A percentile compares a stretch with the other conserved stretches of the same genome.
phyloP scores from a whole-genome alignment of 2,888 invertebrate genomes.

The Agrotis ipsilon region DNA sequence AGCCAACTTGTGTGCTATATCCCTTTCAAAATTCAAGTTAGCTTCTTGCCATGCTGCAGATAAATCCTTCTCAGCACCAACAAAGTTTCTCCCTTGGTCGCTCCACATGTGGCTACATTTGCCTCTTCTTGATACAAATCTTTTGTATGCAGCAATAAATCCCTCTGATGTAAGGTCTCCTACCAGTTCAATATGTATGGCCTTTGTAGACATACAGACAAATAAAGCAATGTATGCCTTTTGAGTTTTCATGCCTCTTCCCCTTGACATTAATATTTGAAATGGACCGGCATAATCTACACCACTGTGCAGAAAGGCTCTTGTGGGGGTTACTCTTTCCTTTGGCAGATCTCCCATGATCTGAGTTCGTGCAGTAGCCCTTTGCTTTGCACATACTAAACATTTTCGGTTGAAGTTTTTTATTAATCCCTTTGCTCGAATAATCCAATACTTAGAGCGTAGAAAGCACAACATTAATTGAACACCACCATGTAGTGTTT shows the following conservation, averaged over 20 bases:
- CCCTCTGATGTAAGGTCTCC: background rate
- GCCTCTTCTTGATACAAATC: background rate
- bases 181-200: background rate
- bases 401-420: conserved; percentile 6
- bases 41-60: conserved; percentile 4
- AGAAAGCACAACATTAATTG: background rate
- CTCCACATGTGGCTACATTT: conserved; percentile 1
- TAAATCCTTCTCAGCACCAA: conserved; percentile 6
- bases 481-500: background rate
- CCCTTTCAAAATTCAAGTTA: conserved; percentile 6
- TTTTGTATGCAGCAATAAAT: background rate
- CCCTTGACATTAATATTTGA: background rate
- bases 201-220: conserved; percentile 8
- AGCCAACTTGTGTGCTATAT: conserved; percentile 1
- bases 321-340: background rate
- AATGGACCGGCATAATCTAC: background rate
- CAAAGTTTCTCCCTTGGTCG: conserved; percentile 1
- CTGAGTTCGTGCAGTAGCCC: background rate
- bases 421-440: background rate
- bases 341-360: background rate
- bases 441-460: conserved; percentile 4
- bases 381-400: conserved; percentile 6
- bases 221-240: conserved; percentile 2
- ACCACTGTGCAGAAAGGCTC: background rate
- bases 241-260: background rate